A percentile compares a stretch with the other conserved stretches of the same genome.
phyloP scores from a whole-genome alignment of 1,140 invertebrate species.

The Drosophila sturtevanti region DNA sequence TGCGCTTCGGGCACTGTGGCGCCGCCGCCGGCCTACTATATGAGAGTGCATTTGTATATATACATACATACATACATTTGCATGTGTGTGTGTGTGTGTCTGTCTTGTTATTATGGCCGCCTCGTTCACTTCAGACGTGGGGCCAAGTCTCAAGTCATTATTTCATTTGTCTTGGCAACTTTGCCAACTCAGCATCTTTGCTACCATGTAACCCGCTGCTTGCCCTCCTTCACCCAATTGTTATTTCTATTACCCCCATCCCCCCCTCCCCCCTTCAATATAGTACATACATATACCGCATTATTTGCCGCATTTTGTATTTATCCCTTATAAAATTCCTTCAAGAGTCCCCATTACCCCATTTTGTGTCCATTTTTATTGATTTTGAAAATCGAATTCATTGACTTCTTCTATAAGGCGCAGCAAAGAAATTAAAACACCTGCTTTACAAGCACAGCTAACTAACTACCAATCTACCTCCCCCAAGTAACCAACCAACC shows the following conservation, averaged over 20 bases:
- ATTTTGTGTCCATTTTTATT: conserved; percentile 35
- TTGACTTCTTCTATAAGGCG: conserved; percentile 29
- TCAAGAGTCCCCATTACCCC: conserved; percentile 2
- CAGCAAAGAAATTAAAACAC: conserved; percentile 29
- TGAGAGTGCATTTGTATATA: conserved; percentile 11
- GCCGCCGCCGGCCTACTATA: conserved; percentile 24
- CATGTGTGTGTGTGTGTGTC: conserved; percentile 24
- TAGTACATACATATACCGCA: conserved; percentile 8
- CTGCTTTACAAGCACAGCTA: conserved; percentile 22
- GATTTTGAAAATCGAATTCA: conserved; percentile 40
- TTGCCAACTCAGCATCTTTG: conserved; percentile 64
- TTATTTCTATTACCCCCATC: neutral
- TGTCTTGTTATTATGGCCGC: conserved; percentile 25
- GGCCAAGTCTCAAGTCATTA: conserved; percentile 33
- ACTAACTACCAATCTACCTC: neutral
- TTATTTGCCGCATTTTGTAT: conserved; percentile 18
- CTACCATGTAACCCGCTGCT: too few relatives aligned
- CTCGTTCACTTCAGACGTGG: conserved; percentile 31
- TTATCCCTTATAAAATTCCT: neutral
- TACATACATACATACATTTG: conserved; percentile 27
- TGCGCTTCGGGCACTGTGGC: conserved; percentile 21
- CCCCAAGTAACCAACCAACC: neutral
- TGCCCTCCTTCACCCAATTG: neutral
- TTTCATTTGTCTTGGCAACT: conserved; percentile 14
- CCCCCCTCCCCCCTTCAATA: neutral